Evolutionary conservation across 1,140 invertebrate species (phyloP).

Genomic region (Chrysoperla carnea): DNA sequence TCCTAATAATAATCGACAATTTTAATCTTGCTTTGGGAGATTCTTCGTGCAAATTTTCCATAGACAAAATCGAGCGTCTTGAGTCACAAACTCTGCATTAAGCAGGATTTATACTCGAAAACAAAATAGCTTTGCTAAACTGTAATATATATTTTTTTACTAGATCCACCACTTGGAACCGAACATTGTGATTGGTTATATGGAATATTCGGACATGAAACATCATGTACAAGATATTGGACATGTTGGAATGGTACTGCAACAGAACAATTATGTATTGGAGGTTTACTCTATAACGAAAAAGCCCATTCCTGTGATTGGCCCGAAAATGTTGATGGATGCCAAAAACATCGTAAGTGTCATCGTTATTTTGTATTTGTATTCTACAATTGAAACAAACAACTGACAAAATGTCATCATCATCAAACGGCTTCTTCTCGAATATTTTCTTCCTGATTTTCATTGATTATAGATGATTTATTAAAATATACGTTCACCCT

Average conservation of each 20-base stretch:
- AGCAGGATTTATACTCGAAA: too few relatives aligned
- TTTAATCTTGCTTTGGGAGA: too few relatives aligned
- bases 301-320: slow-evolving; percentile 79
- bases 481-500: too few relatives aligned
- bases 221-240: slow-evolving; percentile 83
- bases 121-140: too few relatives aligned
- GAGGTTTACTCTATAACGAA: slow-evolving; percentile 80
- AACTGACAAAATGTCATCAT: background rate
- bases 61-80: too few relatives aligned
- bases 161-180: slow-evolving; percentile 63
- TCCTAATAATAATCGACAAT: background rate
- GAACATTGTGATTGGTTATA: slow-evolving; percentile 88
- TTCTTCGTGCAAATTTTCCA: slow-evolving; percentile 4
- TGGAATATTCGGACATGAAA: slow-evolving; percentile 84
- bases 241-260: slow-evolving; percentile 89
- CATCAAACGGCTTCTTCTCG: background rate
- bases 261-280: slow-evolving; percentile 83
- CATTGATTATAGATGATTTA: too few relatives aligned
- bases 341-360: slow-evolving; percentile 82
- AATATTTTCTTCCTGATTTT: background rate
- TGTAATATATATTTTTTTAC: too few relatives aligned
- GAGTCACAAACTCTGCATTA: too few relatives aligned
- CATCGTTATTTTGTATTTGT: slow-evolving; percentile 7
- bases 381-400: too few relatives aligned
- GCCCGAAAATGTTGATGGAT: slow-evolving; percentile 83